A percentile compares a stretch with the other conserved stretches of the same genome.
These are phyloP conservation scores for Cyrtodaria siliqua DNA, from an alignment of 2,888 invertebrate genomes.

Conservation along the genomic window DNA sequence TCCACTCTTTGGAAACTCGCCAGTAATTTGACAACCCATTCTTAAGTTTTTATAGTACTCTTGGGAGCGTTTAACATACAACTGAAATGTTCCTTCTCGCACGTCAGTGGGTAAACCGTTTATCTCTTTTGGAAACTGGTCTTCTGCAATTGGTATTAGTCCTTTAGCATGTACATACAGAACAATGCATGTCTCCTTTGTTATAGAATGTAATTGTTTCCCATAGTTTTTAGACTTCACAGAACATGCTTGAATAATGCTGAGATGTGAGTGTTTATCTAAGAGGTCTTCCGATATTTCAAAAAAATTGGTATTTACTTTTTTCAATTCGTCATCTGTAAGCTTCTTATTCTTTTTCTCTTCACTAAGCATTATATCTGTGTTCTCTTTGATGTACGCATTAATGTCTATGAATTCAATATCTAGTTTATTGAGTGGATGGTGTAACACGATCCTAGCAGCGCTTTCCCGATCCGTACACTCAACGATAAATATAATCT, in stretches of 20 bases:
- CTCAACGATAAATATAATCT: no score
- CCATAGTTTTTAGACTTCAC: neutral
- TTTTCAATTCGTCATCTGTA: neutral
- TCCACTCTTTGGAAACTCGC: neutral
- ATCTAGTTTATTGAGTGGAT: no score
- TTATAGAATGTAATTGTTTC: neutral
- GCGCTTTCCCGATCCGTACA: no score
- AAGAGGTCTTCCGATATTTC: neutral
- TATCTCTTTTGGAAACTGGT: conserved; percentile 3
- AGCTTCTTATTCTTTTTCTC: neutral
- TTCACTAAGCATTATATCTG: no score
- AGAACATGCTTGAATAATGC: neutral
- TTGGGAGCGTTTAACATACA: neutral
- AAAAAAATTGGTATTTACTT: neutral
- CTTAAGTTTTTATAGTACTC: neutral
- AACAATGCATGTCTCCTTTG: neutral
- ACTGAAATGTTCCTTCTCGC: conserved; percentile 8
- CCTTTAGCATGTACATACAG: conserved; percentile 16
- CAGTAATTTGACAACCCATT: conserved; percentile 8
- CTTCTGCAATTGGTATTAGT: conserved; percentile 3
- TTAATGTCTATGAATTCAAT: no score
- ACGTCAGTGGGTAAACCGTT: neutral
- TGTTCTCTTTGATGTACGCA: no score
- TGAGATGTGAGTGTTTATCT: conserved; percentile 1
- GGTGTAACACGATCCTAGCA: no score